Conservation (phyloP, 2,113 vertebrate genomes). For the Plotosus lineatus region DNA sequence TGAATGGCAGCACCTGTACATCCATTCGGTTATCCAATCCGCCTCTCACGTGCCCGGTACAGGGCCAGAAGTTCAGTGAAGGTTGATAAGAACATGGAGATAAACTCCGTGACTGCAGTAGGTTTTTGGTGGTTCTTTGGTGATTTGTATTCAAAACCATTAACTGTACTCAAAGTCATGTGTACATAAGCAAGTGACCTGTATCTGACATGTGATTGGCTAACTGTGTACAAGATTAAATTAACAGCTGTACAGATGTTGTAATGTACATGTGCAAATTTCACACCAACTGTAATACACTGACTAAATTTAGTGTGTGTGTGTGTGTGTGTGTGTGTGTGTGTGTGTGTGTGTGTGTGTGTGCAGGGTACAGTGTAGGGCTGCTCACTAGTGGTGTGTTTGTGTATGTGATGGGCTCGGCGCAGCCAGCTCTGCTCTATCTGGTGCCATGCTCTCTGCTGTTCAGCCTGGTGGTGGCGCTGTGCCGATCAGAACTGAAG, state of each 20-base stretch:
- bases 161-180: not conserved
- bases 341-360: slow-evolving; percentile 19
- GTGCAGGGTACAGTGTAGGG: slow-evolving; percentile 87
- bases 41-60: not conserved
- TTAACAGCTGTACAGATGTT: not conserved
- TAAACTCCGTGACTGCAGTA: not conserved
- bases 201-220: not conserved
- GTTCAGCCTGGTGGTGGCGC: slow-evolving; percentile 84
- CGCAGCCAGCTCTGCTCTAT: slow-evolving; percentile 94
- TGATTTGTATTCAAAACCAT: not conserved
- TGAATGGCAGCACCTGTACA: not conserved
- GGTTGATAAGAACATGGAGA: not conserved
- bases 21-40: not conserved
- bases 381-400: slow-evolving; percentile 94
- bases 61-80: not conserved
- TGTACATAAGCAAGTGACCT: not conserved
- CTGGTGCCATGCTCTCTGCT: slow-evolving; percentile 94
- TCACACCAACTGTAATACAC: not conserved
- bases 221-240: not conserved
- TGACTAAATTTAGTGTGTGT: not conserved
- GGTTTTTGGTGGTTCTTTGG: not conserved
- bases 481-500: slow-evolving; percentile 87
- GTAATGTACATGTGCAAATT: not conserved
- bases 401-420: slow-evolving; percentile 90
- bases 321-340: not conserved